Conservation (phyloP, 23 tunicate genomes). For the Halocynthia aurantium region DNA sequence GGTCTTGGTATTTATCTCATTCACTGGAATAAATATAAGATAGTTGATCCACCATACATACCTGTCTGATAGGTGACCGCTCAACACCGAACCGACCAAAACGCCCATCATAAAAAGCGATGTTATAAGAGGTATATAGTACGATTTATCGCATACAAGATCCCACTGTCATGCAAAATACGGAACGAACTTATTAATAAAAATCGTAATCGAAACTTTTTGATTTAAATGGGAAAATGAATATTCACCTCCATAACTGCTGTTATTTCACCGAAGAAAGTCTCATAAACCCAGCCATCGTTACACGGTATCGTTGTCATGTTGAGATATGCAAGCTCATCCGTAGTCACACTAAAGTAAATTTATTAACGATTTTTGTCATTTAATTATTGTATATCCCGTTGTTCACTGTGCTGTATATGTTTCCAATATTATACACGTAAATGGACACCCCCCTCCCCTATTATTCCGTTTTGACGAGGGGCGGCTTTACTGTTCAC, state of each 20-base stretch:
- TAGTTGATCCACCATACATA: neutral
- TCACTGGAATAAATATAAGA: neutral
- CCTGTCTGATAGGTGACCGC: conserved; percentile 4
- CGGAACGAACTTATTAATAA: neutral
- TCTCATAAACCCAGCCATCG: conserved; percentile 28
- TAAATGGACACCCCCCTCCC: too few species aligned
- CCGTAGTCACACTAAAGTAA: too few species aligned
- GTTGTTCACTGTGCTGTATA: too few species aligned
- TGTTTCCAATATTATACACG: too few species aligned
- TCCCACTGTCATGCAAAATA: conserved; percentile 11
- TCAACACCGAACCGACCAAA: conserved; percentile 17
- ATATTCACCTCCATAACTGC: conserved; percentile 45
- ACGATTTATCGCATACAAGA: conserved; percentile 13
- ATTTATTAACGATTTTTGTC: too few species aligned
- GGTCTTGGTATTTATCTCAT: neutral
- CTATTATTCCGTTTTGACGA: too few species aligned
- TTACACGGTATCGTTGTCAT: neutral
- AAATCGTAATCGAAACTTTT: too few species aligned
- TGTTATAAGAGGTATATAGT: conserved; percentile 12
- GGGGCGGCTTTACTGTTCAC: too few species aligned
- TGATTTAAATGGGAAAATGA: neutral
- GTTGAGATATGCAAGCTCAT: too few species aligned
- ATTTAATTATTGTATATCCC: too few species aligned
- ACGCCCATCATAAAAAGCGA: conserved; percentile 24
- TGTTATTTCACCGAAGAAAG: conserved; percentile 12